Evolutionary conservation across 2,888 invertebrate species (phyloP), one percentile per base, ranked within the genome.

Genomic region (Thysanoteuthis rhombus): DNA sequence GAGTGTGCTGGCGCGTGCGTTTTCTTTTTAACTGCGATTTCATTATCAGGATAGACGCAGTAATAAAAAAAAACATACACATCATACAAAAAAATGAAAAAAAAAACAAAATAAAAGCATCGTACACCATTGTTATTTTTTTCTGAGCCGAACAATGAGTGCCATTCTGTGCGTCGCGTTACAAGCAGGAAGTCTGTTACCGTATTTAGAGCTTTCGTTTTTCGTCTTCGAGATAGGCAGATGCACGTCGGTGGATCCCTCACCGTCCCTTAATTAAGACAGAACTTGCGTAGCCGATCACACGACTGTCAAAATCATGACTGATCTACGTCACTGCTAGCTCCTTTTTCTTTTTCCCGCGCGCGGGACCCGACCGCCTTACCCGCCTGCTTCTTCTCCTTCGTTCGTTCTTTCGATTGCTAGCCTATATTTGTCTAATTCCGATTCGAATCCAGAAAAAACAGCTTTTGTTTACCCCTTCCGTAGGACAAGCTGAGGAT

Each of bases 161-260:
- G 75, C 75, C 75, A 75, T 75, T 75, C 75, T 75, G 75, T 36
- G 75, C n/a, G 75, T 75, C 75, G 75, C 75, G 75, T 75, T 75
- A 75, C 75, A n/a, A 75, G n/a, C 75, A 75, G 75, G 75, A 75
- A 75, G 75, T 36, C 75, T 75, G 75, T 75, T 75, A 36, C 75
- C 75, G 75, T 36, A 75, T 75, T 75, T 75, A 75, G 75, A 58
- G 58, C 25, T 42, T 42, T 22, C 22, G 52, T 22, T 22, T 16
- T 75, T 75, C 75, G 75, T 75, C 75, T 75, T 75, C n/a, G n/a
- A n/a, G n/a, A n/a, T n/a, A n/a, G 75, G 75, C 75, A 75, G 75
- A 75, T 75, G 75, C 75, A 75, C 75, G 75, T 75, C n/a, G 75
- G 75, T 75, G 75, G 75, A 75, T 75, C n/a, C 75, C 75, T 75